Evolutionary conservation across 37 sponge, comb jelly and placozoan species (phyloP).

Genomic region (Aphrocallistes beatrix): DNA sequence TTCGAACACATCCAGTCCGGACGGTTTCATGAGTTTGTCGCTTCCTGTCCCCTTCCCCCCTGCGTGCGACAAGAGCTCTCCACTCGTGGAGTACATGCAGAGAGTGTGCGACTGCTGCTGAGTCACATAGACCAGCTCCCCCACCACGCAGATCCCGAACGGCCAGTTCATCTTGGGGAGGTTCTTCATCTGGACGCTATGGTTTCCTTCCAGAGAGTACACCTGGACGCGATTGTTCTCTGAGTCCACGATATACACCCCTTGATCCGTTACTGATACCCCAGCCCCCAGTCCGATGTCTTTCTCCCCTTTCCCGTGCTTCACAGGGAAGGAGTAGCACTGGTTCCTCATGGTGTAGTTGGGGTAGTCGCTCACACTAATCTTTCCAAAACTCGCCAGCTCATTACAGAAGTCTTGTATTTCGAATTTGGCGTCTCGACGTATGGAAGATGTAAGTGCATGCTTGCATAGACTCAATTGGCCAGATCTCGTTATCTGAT

Average conservation of each 20-base stretch:
- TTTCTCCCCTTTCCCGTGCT: not conserved
- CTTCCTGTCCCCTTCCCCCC: not conserved
- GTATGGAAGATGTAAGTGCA: not conserved
- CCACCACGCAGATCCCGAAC: not conserved
- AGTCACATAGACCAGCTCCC: not conserved
- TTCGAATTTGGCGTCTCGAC: not conserved
- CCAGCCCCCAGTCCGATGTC: not conserved
- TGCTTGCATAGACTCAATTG: not conserved
- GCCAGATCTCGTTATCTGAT: not conserved
- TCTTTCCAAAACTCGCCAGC: not conserved
- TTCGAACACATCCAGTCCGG: not conserved
- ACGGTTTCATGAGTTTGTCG: not conserved
- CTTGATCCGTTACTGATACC: not conserved
- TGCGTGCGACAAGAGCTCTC: not conserved
- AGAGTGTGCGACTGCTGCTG: not conserved
- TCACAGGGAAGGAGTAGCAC: not conserved
- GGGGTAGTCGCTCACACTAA: not conserved
- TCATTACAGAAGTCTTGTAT: not conserved
- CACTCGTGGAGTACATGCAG: not conserved
- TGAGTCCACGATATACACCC: not conserved
- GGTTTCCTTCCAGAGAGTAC: not conserved
- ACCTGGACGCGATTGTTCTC: not conserved
- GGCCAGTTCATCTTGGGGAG: slow-evolving; percentile 18
- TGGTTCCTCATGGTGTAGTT: not conserved
- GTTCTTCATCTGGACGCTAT: not conserved